Conservation (phyloP, 1,140 invertebrate species). For the Zaprionus davidi region DNA sequence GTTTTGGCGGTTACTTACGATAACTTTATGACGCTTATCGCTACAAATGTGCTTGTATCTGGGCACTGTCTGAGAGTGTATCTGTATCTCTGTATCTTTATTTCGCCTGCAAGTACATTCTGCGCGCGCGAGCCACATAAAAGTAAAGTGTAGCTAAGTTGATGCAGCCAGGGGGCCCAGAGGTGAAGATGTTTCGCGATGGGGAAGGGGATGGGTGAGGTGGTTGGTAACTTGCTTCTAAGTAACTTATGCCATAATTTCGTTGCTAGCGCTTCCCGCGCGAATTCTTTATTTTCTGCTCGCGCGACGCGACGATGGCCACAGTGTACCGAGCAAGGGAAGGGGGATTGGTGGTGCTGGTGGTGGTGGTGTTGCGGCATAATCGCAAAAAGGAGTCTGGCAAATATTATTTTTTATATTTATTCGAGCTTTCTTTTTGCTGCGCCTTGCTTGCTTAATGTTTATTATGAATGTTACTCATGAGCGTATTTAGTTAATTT, state of each 20-base stretch:
- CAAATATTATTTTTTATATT: constrained; percentile 84
- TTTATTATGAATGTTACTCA: constrained; percentile 84
- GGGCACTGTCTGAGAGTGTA: constrained; percentile 48
- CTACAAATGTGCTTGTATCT: constrained; percentile 82
- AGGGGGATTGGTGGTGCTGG: neutral
- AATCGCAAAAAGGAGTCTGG: constrained; percentile 82
- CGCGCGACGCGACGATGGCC: constrained; percentile 42
- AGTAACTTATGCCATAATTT: constrained; percentile 83
- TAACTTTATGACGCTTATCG: constrained; percentile 82
- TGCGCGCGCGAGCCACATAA: constrained; percentile 68
- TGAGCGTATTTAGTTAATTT: constrained; percentile 84
- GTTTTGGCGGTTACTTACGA: constrained; percentile 79
- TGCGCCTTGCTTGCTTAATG: constrained; percentile 74
- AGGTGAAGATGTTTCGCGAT: neutral
- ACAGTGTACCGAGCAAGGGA: constrained; percentile 9
- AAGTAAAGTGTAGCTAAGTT: constrained; percentile 82
- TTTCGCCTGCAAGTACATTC: constrained; percentile 78
- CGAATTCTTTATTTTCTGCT: constrained; percentile 50
- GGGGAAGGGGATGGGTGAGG: constrained; percentile 7
- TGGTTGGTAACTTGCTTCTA: constrained; percentile 61
- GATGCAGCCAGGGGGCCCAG: constrained; percentile 44
- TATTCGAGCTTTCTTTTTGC: constrained; percentile 62
- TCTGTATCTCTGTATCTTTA: constrained; percentile 79
- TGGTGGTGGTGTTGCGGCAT: constrained; percentile 23
- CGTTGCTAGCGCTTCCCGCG: constrained; percentile 50